A percentile compares a stretch with the other conserved stretches of the same genome.
Evolutionary conservation across 1,140 invertebrate genomes (phyloP).

Genomic region (Drosophila virilis): DNA sequence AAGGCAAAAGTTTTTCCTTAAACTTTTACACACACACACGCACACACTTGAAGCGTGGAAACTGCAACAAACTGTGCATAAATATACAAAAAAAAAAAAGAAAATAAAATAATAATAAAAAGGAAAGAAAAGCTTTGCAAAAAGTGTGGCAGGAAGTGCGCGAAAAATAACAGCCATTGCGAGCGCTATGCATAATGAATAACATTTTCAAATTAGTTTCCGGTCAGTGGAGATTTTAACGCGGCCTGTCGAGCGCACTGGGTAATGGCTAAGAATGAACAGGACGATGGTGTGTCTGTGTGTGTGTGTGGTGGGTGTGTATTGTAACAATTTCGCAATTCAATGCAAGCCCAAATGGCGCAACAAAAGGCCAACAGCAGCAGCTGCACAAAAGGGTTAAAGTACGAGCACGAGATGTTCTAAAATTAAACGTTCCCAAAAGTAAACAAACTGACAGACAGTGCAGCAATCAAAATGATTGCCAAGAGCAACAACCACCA

Average conservation of each 20-base stretch:
- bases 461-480: slow-evolving; percentile 38
- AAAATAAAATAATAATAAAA: slow-evolving; percentile 6
- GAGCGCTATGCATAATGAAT: slow-evolving; percentile 75
- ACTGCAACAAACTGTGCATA: slow-evolving; percentile 65
- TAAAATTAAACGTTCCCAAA: slow-evolving; percentile 27
- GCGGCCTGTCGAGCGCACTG: slow-evolving; percentile 65
- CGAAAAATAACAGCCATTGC: slow-evolving; percentile 60
- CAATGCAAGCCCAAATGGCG: slow-evolving; percentile 39
- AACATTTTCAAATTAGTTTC: slow-evolving; percentile 83
- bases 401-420: neutral
- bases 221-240: slow-evolving; percentile 79
- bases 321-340: slow-evolving; percentile 41
- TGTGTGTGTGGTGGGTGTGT: neutral
- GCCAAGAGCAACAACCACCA: slow-evolving; percentile 15
- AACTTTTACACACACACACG: slow-evolving; percentile 55
- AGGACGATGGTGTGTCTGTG: neutral
- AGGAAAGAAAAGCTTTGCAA: slow-evolving; percentile 27
- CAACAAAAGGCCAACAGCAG: slow-evolving; percentile 33
- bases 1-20: slow-evolving; percentile 61
- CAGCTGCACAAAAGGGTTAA: slow-evolving; percentile 17
- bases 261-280: slow-evolving; percentile 12
- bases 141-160: slow-evolving; percentile 64
- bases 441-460: slow-evolving; percentile 17
- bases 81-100: slow-evolving; percentile 8
- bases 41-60: slow-evolving; percentile 7